phyloP scores from a whole-genome alignment of 2,797 vertebrate species.

The Alcedo atthis region DNA sequence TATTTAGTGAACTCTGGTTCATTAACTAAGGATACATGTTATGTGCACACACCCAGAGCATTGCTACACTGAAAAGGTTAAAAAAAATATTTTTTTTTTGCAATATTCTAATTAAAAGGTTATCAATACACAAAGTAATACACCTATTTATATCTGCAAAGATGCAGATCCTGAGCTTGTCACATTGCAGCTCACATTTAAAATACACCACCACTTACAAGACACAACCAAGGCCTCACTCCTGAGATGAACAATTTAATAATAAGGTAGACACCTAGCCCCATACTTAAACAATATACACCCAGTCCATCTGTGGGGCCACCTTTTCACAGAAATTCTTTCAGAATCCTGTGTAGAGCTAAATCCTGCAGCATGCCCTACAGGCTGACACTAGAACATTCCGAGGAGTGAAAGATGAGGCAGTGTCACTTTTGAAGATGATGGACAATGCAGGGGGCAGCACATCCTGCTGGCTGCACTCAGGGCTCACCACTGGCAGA shows the following conservation, averaged over 20 bases:
- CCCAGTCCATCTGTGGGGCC: background rate
- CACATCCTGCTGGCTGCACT: background rate
- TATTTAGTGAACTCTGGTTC: background rate
- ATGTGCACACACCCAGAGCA: background rate
- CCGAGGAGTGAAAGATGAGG: background rate
- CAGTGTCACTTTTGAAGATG: background rate
- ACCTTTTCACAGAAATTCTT: background rate
- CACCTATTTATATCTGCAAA: background rate
- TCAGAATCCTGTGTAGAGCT: background rate
- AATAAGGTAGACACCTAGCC: background rate
- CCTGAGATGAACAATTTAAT: background rate
- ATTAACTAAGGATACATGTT: background rate
- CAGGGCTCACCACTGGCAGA: rapidly evolving
- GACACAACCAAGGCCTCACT: background rate
- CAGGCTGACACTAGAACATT: background rate
- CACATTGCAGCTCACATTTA: background rate
- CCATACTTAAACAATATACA: background rate
- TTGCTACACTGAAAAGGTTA: background rate
- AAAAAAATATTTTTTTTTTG: background rate
- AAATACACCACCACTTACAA: background rate
- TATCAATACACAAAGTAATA: background rate
- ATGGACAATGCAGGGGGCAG: background rate
- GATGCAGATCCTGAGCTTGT: background rate
- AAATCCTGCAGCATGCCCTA: background rate
- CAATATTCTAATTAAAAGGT: background rate